Evolutionary conservation across 2,888 invertebrate genomes (phyloP).

Genomic region (Buathra laborator): DNA sequence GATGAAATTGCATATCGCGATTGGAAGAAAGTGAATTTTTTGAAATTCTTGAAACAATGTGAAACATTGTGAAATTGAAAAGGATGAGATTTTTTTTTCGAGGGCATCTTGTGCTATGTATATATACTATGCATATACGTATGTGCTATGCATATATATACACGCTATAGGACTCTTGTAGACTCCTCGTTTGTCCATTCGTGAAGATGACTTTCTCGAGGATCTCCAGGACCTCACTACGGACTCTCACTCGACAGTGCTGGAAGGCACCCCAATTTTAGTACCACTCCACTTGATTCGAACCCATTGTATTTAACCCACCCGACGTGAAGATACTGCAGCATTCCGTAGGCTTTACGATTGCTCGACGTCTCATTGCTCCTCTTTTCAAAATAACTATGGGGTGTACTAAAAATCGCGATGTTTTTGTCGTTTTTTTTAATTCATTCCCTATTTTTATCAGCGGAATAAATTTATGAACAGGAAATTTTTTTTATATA

Average conservation of each 20-base stretch:
- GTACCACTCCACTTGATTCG: constrained; percentile 64
- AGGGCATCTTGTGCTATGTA: constrained; percentile 2
- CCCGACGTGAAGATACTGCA: constrained; percentile 6
- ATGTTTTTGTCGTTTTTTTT: no score
- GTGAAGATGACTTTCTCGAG: constrained; percentile 25
- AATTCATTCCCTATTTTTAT: no score
- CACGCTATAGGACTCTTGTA: background rate
- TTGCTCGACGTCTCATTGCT: constrained; percentile 27
- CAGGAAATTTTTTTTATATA: no score
- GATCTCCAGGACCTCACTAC: constrained; percentile 4
- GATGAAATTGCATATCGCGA: constrained; percentile 11
- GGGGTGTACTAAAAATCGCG: no score
- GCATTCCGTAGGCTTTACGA: constrained; percentile 10
- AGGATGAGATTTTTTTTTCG: background rate
- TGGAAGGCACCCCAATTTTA: constrained; percentile 50
- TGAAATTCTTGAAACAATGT: background rate
- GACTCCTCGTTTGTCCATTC: constrained; percentile 13
- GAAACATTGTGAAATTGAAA: background rate
- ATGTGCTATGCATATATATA: background rate
- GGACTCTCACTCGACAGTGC: constrained; percentile 9
- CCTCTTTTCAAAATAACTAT: no score
- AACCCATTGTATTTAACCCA: constrained; percentile 54
- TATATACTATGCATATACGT: no score
- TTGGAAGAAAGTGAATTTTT: background rate
- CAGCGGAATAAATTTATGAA: no score